phyloP scores from a whole-genome alignment of 2,888 invertebrate species.

The Bedellia somnulentella region DNA sequence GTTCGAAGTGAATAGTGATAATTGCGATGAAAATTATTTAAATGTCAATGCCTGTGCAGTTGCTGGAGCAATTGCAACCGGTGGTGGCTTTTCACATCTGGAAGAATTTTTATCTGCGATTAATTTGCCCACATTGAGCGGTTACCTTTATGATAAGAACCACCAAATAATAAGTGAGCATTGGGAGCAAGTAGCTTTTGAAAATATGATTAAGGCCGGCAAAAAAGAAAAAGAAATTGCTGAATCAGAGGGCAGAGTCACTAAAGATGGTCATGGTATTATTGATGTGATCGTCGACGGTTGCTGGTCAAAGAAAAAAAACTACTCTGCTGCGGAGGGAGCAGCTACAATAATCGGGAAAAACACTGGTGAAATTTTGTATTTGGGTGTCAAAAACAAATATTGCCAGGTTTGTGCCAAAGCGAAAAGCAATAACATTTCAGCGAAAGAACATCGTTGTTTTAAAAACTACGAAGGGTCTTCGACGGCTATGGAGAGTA shows the following conservation, averaged over 20 bases:
- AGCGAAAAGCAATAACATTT: slow-evolving; percentile 2
- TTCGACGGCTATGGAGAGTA: slow-evolving; percentile 9
- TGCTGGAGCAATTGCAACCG: background rate
- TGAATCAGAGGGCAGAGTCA: slow-evolving; percentile 2
- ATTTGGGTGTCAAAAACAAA: slow-evolving; percentile 7
- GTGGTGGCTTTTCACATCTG: slow-evolving; percentile 1
- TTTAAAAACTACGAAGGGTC: slow-evolving; percentile 8
- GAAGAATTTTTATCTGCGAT: background rate
- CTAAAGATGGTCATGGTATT: slow-evolving; percentile 4
- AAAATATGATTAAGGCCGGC: slow-evolving; percentile 2
- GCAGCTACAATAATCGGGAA: slow-evolving; percentile 6
- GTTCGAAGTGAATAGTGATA: background rate
- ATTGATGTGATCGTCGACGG: slow-evolving; percentile 6
- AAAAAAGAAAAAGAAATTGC: slow-evolving; percentile 1
- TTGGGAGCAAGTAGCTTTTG: slow-evolving; percentile 2
- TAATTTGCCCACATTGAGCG: background rate
- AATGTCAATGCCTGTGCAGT: slow-evolving; percentile 1
- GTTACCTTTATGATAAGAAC: too few relatives aligned
- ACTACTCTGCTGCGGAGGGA: slow-evolving; percentile 4
- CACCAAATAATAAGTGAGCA: slow-evolving; percentile 1
- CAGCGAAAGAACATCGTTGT: slow-evolving; percentile 4
- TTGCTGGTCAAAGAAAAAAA: slow-evolving; percentile 6
- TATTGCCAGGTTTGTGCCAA: slow-evolving; percentile 7
- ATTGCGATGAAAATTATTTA: background rate
- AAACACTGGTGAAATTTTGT: slow-evolving; percentile 4